phyloP scores from a whole-genome alignment of 2,888 invertebrate species.

The Leptura quadrifasciata region DNA sequence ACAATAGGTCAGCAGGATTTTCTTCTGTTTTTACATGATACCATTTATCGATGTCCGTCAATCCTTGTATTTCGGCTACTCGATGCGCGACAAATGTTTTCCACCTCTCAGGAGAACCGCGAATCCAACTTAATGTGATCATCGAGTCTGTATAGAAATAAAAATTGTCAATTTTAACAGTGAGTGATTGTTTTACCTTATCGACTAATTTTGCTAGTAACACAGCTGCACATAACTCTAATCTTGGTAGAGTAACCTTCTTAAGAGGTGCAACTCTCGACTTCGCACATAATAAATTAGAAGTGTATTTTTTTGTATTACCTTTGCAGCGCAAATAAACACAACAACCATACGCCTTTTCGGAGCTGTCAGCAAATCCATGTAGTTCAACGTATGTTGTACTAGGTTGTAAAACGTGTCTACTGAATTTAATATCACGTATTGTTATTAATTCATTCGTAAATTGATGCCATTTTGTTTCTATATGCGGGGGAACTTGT shows the following conservation, averaged over 20 bases:
- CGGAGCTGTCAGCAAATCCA: neutral
- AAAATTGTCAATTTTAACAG: neutral
- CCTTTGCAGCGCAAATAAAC: neutral
- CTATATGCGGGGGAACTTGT: neutral
- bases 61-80: constrained; percentile 36
- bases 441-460: neutral
- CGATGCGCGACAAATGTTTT: constrained; percentile 45
- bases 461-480: neutral
- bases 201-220: neutral
- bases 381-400: neutral
- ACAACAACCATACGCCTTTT: constrained; percentile 1
- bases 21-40: constrained; percentile 32
- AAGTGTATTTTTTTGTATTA: neutral
- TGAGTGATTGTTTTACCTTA: neutral
- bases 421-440: neutral
- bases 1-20: constrained; percentile 42
- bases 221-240: constrained; percentile 28
- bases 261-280: constrained; percentile 25
- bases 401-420: neutral
- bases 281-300: constrained; percentile 12
- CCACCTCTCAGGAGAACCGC: constrained; percentile 10
- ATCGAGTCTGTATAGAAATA: constrained; percentile 31
- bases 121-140: constrained; percentile 34
- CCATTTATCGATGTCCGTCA: constrained; percentile 35
- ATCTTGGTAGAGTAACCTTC: constrained; percentile 9